These are phyloP conservation scores for Drosophila meridionalis DNA, from an alignment of 2,888 invertebrate genomes.

Conservation along the genomic window DNA sequence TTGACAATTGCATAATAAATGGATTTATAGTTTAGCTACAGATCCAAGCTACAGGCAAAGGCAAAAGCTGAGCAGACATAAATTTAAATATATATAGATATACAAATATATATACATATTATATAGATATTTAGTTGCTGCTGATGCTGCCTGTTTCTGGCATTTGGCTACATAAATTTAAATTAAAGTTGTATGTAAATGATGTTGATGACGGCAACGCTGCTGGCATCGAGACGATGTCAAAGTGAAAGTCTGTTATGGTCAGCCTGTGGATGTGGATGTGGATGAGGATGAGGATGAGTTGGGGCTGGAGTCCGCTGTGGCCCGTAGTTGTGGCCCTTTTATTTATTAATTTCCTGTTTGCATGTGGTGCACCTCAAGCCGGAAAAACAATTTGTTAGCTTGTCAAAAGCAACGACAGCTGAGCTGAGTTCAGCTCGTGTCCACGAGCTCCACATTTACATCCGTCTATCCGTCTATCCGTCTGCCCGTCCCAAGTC, in stretches of 20 bases:
- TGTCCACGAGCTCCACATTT: constrained; percentile 17
- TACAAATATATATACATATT: background rate
- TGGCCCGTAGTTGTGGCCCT: constrained; percentile 32
- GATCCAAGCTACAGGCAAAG: background rate
- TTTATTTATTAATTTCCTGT: constrained; percentile 80
- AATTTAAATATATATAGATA: background rate
- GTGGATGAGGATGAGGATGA: no score
- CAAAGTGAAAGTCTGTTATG: constrained; percentile 36
- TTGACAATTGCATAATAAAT: constrained; percentile 21
- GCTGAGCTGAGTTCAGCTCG: constrained; percentile 30
- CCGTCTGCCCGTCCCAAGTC: constrained; percentile 24
- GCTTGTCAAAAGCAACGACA: constrained; percentile 74
- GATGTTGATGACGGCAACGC: constrained; percentile 11
- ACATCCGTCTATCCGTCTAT: constrained; percentile 7
- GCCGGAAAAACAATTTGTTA: constrained; percentile 79
- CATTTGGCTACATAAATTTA: constrained; percentile 12
- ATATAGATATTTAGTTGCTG: background rate
- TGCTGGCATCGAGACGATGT: constrained; percentile 23
- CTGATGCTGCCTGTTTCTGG: background rate
- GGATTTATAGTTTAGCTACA: constrained; percentile 12
- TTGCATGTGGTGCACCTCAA: constrained; percentile 80
- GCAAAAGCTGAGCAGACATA: background rate
- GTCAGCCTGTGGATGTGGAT: constrained; percentile 27
- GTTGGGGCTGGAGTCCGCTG: background rate
- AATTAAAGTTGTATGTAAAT: constrained; percentile 17